phyloP scores from a whole-genome alignment of 2,113 vertebrate species.

The Manacus vitellinus region DNA sequence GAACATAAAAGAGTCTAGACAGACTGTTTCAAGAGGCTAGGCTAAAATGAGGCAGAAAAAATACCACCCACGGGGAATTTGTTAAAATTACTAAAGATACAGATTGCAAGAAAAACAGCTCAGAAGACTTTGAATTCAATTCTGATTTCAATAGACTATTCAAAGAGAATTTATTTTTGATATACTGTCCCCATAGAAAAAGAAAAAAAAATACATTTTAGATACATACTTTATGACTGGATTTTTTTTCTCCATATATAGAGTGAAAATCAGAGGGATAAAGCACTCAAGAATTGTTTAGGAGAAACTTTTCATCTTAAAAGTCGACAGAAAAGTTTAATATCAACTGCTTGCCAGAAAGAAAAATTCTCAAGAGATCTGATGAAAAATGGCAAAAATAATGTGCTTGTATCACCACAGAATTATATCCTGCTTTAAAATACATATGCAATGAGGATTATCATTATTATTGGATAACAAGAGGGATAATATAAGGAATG shows the following conservation, averaged over 20 bases:
- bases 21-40: not conserved
- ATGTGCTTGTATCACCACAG: not conserved
- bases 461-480: not conserved
- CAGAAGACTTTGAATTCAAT: not conserved
- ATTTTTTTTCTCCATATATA: not conserved
- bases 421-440: conserved; percentile 29
- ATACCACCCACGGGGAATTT: not conserved
- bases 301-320: not conserved
- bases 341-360: not conserved
- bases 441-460: not conserved
- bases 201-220: not conserved
- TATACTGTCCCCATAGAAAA: not conserved
- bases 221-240: not conserved
- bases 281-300: not conserved
- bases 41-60: conserved; percentile 6
- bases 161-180: not conserved
- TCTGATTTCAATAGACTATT: not conserved
- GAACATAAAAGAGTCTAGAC: not conserved
- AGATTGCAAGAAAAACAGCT: not conserved
- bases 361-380: not conserved
- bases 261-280: not conserved
- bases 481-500: not conserved
- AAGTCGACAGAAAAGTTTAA: not conserved
- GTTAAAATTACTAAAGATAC: not conserved
- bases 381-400: not conserved